Evolutionary conservation across 1,140 invertebrate species (phyloP).

Genomic region (Monochamus saltuarius): DNA sequence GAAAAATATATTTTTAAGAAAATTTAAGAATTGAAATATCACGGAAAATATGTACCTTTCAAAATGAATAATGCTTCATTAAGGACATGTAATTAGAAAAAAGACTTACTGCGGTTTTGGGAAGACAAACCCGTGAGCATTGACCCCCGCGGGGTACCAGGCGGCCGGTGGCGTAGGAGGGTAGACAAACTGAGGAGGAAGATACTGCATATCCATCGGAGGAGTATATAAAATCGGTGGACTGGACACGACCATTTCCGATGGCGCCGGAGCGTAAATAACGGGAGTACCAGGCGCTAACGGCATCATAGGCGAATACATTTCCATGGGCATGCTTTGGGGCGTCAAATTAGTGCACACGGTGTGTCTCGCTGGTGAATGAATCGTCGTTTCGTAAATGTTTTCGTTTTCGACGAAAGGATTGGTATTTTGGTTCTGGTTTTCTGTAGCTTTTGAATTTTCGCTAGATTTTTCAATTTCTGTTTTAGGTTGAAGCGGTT

Average conservation of each 20-base stretch:
- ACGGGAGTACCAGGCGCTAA: constrained; percentile 31
- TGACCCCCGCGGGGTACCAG: constrained; percentile 39
- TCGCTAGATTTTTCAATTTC: background rate
- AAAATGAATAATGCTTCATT: too few species aligned
- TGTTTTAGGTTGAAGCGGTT: constrained; percentile 10
- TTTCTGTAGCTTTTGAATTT: constrained; percentile 3
- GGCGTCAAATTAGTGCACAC: background rate
- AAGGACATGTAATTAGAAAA: too few species aligned
- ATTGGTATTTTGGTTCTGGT: background rate
- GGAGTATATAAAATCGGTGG: constrained; percentile 27
- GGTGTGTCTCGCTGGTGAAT: background rate
- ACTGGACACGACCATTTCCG: constrained; percentile 31
- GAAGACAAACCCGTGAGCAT: constrained; percentile 47
- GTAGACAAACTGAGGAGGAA: constrained; percentile 39
- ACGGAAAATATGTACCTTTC: too few species aligned
- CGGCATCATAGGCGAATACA: constrained; percentile 32
- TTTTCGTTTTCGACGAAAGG: background rate
- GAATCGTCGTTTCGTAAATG: background rate
- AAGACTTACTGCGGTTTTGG: constrained; percentile 4
- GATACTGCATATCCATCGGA: constrained; percentile 38
- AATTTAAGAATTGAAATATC: too few species aligned
- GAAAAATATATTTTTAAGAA: too few species aligned
- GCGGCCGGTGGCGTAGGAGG: constrained; percentile 35
- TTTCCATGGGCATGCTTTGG: constrained; percentile 22
- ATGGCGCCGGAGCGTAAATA: constrained; percentile 30